Percentiles rank a stretch among this genome's conserved stretches.
Conservation (phyloP, 2,888 invertebrate genomes). For the Macaria liturata region DNA sequence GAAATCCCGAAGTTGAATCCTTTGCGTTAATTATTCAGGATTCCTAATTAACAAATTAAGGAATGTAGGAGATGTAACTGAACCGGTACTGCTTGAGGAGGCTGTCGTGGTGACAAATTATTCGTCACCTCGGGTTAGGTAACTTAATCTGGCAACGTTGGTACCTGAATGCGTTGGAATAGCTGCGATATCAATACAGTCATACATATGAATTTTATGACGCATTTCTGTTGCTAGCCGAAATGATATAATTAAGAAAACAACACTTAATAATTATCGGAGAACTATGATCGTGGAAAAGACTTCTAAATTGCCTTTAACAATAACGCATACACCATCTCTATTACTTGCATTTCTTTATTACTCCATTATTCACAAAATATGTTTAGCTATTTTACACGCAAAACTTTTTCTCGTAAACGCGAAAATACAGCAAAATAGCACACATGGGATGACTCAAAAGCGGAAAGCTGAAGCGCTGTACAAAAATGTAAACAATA, state of each 20-base stretch:
- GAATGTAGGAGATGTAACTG: slow-evolving; percentile 43
- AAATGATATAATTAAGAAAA: too few relatives aligned
- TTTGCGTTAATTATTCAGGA: slow-evolving; percentile 75
- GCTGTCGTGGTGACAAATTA: slow-evolving; percentile 18
- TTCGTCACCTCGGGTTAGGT: slow-evolving; percentile 8
- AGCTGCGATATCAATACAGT: too few relatives aligned
- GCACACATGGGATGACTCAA: slow-evolving; percentile 46
- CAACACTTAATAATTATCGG: too few relatives aligned
- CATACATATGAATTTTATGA: too few relatives aligned
- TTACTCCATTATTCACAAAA: slow-evolving; percentile 30
- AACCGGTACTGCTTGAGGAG: slow-evolving; percentile 15
- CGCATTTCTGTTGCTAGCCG: too few relatives aligned
- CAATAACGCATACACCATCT: slow-evolving; percentile 8
- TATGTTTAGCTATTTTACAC: slow-evolving; percentile 23
- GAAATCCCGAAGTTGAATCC: slow-evolving; percentile 71
- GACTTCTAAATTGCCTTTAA: too few relatives aligned
- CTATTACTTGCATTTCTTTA: slow-evolving; percentile 27
- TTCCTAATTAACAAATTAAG: slow-evolving; percentile 75
- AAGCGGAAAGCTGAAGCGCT: slow-evolving; percentile 31
- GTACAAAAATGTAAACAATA: slow-evolving; percentile 29
- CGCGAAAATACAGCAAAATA: slow-evolving; percentile 32
- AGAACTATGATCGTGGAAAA: too few relatives aligned
- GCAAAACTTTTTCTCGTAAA: slow-evolving; percentile 30
- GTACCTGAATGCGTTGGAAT: background rate
- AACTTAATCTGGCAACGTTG: slow-evolving; percentile 16